Evolutionary conservation across 2,888 invertebrate genomes (phyloP).

Genomic region (Chloromyia formosa): DNA sequence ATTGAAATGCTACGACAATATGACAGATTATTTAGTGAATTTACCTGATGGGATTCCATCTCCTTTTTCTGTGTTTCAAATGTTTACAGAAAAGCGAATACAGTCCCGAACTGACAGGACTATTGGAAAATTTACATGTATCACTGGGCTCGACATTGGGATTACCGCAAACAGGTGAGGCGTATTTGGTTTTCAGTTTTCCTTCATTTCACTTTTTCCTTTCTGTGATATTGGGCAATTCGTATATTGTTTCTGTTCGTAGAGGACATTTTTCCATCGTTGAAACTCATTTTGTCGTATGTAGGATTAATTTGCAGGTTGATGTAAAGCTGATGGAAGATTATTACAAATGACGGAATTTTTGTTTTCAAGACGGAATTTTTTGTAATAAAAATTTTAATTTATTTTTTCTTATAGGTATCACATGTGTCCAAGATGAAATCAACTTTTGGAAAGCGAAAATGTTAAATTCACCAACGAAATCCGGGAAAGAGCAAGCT

Average conservation of each 20-base stretch:
- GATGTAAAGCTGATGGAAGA: too few relatives aligned
- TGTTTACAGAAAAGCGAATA: constrained; percentile 57
- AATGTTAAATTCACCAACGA: constrained; percentile 58
- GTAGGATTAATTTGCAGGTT: too few relatives aligned
- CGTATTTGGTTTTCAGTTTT: constrained; percentile 5
- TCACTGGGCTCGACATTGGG: constrained; percentile 62
- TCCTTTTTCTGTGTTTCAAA: constrained; percentile 26
- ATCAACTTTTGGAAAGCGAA: constrained; percentile 63
- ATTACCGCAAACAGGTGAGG: constrained; percentile 61
- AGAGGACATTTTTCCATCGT: too few relatives aligned
- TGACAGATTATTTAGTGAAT: constrained; percentile 46
- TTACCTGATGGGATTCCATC: constrained; percentile 39
- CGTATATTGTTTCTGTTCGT: neutral
- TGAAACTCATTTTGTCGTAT: too few relatives aligned
- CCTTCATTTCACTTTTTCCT: too few relatives aligned
- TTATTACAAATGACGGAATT: too few relatives aligned
- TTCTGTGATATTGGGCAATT: neutral
- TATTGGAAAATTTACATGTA: constrained; percentile 62
- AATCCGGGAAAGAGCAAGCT: constrained; percentile 61
- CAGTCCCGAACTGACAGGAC: constrained; percentile 60
- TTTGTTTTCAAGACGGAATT: too few relatives aligned
- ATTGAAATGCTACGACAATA: constrained; percentile 18
- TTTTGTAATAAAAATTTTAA: too few relatives aligned
- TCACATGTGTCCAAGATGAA: constrained; percentile 60
- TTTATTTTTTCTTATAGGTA: constrained; percentile 53